Evolutionary conservation across 2,888 invertebrate genomes (phyloP).

Genomic region (Erpobdella octoculata): DNA sequence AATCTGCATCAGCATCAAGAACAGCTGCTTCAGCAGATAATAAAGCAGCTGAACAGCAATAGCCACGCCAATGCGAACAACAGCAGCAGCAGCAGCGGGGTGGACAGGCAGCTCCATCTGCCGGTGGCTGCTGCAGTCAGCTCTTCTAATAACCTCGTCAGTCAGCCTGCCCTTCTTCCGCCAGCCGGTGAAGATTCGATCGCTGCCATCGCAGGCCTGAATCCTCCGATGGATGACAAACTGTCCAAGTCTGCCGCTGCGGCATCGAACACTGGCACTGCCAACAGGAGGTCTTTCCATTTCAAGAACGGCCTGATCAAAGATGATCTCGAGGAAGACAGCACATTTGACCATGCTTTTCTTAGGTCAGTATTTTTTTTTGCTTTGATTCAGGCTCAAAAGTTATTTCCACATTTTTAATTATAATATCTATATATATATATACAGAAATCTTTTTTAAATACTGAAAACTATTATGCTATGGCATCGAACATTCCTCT

Average conservation of each 20-base stretch:
- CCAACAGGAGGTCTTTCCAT: not conserved
- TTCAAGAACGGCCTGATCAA: constrained; percentile 23
- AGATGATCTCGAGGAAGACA: constrained; percentile 13
- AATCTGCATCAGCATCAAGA: constrained; percentile 9
- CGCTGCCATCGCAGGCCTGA: too few relatives aligned
- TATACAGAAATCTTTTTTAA: not conserved
- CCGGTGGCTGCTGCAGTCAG: not conserved
- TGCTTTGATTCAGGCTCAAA: constrained; percentile 2
- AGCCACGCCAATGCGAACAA: not conserved
- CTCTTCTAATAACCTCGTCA: not conserved
- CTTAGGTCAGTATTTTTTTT: not conserved
- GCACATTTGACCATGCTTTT: constrained; percentile 10
- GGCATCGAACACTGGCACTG: not conserved
- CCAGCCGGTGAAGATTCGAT: too few relatives aligned
- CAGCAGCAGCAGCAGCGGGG: not conserved
- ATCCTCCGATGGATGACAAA: not conserved
- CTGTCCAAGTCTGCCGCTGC: not conserved
- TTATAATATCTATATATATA: not conserved
- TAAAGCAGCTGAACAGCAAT: constrained; percentile 19
- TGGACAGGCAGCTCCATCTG: not conserved
- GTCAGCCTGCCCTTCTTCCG: not conserved
- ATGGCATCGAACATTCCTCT: too few relatives aligned
- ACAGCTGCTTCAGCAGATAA: constrained; percentile 25
- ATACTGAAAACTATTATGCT: too few relatives aligned
- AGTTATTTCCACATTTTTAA: not conserved